Evolutionary conservation across 2,888 invertebrate genomes (phyloP), one percentile per base, ranked within the genome.

Genomic region (Diarsia mendica): DNA sequence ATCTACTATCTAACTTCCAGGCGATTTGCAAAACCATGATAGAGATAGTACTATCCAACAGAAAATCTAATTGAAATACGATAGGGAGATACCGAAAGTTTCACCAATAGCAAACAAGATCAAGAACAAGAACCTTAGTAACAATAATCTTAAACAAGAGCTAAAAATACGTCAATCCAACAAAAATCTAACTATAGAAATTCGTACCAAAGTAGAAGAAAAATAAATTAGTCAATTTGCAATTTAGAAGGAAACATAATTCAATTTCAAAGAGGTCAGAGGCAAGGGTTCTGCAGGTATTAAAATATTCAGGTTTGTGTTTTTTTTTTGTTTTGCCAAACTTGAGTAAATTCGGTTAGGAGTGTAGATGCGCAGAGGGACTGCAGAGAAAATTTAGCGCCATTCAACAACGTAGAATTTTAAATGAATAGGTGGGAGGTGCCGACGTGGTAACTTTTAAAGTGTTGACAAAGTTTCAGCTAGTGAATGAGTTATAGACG

Each of bases 251-350:
- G 79, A 75, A 87, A 90, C 87, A 89, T 91, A 92, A 94, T 93
- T 93, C 89, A 92, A 93, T 92, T 90, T 77, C 77, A 75, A 77
- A 73, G 83, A 86, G 87, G 88, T 88, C 87, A 87, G 84, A 86
- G 82, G 82, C 86, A 88, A 89, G 83, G 89, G 89, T 89, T 90
- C 13, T 83, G 83, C 85, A 87, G 80, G 81, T 90, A 91, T 90
- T 93, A 88, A 92, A 92, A 92, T 92, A 93, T 93, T 93, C 90
- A 92, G 84, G 84, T 83, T 87, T 89, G 87, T 88, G 87, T 89
- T 91, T 91, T 92, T 92, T 91, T 79, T 79, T 91, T 85, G 68
- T 79, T 88, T 90, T 85, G 72, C 71, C 79, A 82, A 91, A 90
- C 84, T 90, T 85, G 77, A 79, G 84, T 78, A 75, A 91, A 92